These are phyloP conservation scores for Papilio helenus DNA, from an alignment of 1,140 invertebrate species.

Conservation along the genomic window DNA sequence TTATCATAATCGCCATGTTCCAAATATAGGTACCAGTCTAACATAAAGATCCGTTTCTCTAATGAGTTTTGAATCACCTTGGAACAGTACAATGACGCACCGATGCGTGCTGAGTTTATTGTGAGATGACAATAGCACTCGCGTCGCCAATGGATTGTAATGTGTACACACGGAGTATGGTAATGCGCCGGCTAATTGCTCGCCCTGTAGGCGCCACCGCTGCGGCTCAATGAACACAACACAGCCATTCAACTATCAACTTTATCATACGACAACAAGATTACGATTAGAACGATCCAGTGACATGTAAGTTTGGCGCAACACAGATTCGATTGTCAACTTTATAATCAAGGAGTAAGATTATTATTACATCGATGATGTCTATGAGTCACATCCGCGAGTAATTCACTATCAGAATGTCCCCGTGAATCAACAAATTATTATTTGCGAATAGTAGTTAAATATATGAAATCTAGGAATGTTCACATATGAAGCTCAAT, in stretches of 20 bases:
- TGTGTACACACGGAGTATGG: not conserved
- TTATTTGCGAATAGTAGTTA: not conserved
- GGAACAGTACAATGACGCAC: not conserved
- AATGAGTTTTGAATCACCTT: not conserved
- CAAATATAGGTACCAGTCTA: not conserved
- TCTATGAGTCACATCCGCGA: not conserved
- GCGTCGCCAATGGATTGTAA: not conserved
- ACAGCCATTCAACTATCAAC: not conserved
- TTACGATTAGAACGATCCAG: not conserved
- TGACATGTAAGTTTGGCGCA: not conserved
- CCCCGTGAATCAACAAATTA: not conserved
- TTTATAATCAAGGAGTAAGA: not conserved
- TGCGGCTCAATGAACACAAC: not conserved
- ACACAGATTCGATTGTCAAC: not conserved
- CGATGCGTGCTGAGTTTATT: not conserved
- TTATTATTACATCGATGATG: not conserved
- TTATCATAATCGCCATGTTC: too few relatives aligned
- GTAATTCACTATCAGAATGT: not conserved
- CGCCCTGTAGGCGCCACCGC: not conserved
- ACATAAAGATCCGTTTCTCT: not conserved
- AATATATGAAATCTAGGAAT: too few relatives aligned
- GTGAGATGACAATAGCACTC: constrained; percentile 5
- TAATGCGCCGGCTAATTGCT: constrained; percentile 4
- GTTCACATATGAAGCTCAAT: too few relatives aligned
- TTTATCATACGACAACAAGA: not conserved